These are phyloP conservation scores for Echinometra lucunter DNA, from an alignment of 53 echinoderm and acorn worm genomes.

Conservation along the genomic window DNA sequence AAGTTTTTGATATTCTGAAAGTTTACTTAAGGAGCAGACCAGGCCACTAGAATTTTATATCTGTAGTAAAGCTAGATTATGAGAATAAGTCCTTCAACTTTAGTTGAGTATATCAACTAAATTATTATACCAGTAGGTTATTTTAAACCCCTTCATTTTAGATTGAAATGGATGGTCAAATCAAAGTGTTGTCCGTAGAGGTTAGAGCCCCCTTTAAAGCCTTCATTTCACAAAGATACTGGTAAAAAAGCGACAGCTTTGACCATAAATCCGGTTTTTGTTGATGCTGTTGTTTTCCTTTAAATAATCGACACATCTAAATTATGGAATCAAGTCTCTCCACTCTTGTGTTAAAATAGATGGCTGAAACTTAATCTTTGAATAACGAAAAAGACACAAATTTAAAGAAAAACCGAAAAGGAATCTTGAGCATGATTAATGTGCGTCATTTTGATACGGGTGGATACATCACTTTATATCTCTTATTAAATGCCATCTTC, in stretches of 20 bases:
- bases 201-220: not conserved
- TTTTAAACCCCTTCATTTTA: too few species aligned
- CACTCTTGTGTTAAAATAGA: not conserved
- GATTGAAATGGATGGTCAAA: too few species aligned
- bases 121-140: too few species aligned
- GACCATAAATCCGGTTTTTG: not conserved
- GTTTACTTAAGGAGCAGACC: too few species aligned
- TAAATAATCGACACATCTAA: not conserved
- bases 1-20: too few species aligned
- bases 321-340: not conserved
- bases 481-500: not conserved
- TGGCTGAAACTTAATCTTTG: not conserved
- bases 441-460: not conserved
- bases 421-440: not conserved
- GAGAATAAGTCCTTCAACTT: too few species aligned
- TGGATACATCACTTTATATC: not conserved
- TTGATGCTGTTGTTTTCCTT: not conserved
- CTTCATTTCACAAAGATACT: not conserved
- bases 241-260: not conserved
- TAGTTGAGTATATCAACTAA: too few species aligned
- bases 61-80: too few species aligned
- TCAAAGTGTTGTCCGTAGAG: not conserved
- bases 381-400: not conserved
- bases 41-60: too few species aligned
- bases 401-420: too few species aligned